Percentiles rank a stretch among this genome's conserved stretches.
Conservation (phyloP, 2,888 invertebrate genomes). For the Cephus runcator region DNA sequence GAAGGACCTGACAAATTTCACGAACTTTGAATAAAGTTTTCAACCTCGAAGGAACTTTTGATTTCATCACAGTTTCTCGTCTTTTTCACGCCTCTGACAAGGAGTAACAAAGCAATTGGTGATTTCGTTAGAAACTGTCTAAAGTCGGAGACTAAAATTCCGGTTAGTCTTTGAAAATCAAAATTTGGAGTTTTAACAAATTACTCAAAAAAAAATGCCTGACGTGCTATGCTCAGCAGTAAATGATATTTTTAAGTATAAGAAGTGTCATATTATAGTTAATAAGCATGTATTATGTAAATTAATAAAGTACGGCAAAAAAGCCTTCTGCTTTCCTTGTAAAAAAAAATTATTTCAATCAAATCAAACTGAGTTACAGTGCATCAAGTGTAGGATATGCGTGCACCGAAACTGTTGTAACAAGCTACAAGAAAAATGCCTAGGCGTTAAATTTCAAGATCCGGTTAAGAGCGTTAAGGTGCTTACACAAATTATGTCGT, state of each 20-base stretch:
- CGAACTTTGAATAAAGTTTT: neutral
- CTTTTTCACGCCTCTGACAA: constrained; percentile 38
- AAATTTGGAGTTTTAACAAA: neutral
- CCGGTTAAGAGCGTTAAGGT: neutral
- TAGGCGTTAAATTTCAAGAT: neutral
- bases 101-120: constrained; percentile 69
- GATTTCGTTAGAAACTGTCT: constrained; percentile 30
- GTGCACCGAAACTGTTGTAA: neutral
- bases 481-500: neutral
- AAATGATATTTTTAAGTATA: neutral
- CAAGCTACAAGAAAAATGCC: neutral
- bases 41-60: neutral
- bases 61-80: neutral
- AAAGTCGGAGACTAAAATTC: neutral
- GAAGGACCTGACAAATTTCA: neutral
- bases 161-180: neutral
- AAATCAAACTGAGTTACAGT: neutral
- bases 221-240: neutral
- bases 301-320: neutral
- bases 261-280: neutral
- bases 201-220: neutral
- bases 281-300: neutral
- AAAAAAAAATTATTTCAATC: neutral
- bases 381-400: neutral
- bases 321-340: neutral